Percentiles rank a stretch among this genome's conserved stretches.
Conservation (phyloP, 1,140 invertebrate species). For the Coelopa frigida region DNA sequence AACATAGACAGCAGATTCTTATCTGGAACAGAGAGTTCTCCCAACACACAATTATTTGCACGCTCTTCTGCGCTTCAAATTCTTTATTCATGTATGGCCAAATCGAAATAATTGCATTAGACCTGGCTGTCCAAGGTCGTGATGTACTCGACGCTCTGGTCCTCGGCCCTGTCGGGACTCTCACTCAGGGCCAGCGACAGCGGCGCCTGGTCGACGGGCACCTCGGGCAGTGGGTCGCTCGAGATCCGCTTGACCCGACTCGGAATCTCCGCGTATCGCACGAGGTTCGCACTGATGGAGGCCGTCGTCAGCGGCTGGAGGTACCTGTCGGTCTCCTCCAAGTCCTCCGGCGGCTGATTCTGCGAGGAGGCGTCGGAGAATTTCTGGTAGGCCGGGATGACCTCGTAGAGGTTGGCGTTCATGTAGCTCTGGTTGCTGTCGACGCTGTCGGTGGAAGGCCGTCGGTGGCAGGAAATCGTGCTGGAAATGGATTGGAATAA, state of each 20-base stretch:
- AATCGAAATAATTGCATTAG: too few species aligned
- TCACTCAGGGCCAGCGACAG: background rate
- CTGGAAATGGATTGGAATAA: too few species aligned
- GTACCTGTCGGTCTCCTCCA: slow-evolving; percentile 3
- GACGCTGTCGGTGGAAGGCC: slow-evolving; percentile 19
- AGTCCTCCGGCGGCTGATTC: background rate
- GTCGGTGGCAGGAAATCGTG: background rate
- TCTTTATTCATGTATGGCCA: too few species aligned
- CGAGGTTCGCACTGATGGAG: slow-evolving; percentile 6
- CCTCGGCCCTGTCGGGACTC: background rate
- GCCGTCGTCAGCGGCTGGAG: slow-evolving; percentile 4
- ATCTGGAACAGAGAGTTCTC: too few species aligned
- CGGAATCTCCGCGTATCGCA: slow-evolving; percentile 25
- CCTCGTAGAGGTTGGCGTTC: slow-evolving; percentile 26
- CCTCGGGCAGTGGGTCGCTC: slow-evolving; percentile 26
- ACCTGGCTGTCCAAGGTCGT: slow-evolving; percentile 5
- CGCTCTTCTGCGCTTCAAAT: too few species aligned
- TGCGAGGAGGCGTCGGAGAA: background rate
- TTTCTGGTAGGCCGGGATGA: slow-evolving; percentile 24
- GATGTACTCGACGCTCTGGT: background rate
- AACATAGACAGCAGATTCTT: too few species aligned
- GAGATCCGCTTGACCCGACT: slow-evolving; percentile 23
- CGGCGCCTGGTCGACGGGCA: slow-evolving; percentile 14
- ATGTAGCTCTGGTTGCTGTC: slow-evolving; percentile 29
- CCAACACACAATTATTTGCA: too few species aligned